Base-by-base conservation (phyloP, 1,140 invertebrate species). In the Danaus melanippus region DNA sequence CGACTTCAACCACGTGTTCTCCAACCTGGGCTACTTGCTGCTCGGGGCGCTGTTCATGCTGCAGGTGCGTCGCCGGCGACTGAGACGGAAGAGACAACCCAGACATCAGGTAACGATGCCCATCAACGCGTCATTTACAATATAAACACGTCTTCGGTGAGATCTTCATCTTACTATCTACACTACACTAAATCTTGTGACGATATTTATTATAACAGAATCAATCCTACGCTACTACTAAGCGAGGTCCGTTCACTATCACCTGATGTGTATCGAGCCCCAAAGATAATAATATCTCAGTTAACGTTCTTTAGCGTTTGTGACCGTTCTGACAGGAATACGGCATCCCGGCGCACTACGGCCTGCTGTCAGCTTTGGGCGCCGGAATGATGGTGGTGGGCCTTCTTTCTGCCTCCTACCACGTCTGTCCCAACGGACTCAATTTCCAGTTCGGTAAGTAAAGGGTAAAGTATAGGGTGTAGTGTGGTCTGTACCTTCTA, bases 391-490 rank as follows among this genome's bases (percentile, higher is more conserved):
- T 95, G 62, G 95, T 97, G 93, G 96, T 97, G 89, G 96, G 95
- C 10, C 71, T 97, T 50, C 89, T 97, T 46, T 95, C 94, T 59
- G 95, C 91, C 54, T 95, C 93, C 79, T 97, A 97, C 82, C 95
- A 96, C 78, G 89, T 97, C 9, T 97, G 96, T 79, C 96, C 96
- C 17, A 97, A 93, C 85, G 89, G 93, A 60, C 92, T 92, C 44
- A 97, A 97, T 79, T 97, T 97, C 84, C 96, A 97, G 85, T 97
- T 97, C 88, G 95, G 95, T 96, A 86, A 79, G 79, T 46, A n/a
- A n/a, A n/a, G 9, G 9, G 10, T 17, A 48, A 6, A 7, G 47
- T n/a, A n/a, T n/a, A 1, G 15, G 3, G 15, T 15, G 15, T 10
- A 32, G 11, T 39, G 42, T 11, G 42, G 6, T 45, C n/a, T 12